phyloP scores from a whole-genome alignment of 2,797 vertebrate species.

The Micropoecilia bifurca region DNA sequence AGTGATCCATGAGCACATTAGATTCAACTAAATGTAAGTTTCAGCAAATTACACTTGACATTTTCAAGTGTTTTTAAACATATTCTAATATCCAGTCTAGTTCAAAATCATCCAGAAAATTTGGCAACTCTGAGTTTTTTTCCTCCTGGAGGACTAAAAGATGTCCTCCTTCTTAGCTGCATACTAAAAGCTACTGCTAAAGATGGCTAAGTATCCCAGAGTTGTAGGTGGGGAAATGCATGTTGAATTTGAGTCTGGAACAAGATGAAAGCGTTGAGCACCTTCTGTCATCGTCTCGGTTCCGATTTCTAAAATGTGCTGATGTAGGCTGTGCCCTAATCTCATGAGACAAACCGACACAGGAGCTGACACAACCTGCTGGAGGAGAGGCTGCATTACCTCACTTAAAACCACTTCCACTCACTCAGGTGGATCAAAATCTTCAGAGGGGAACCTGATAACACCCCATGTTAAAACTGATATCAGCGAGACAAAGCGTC shows the following conservation, averaged over 20 bases:
- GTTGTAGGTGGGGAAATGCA: not conserved
- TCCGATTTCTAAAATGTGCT: not conserved
- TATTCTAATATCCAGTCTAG: not conserved
- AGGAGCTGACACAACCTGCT: not conserved
- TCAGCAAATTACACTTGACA: not conserved
- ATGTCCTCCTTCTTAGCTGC: too few species aligned
- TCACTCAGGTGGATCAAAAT: not conserved
- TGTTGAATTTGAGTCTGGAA: not conserved
- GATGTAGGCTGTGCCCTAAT: not conserved
- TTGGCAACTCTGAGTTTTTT: too few species aligned
- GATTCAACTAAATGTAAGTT: not conserved
- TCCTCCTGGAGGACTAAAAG: too few species aligned
- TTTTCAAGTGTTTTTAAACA: not conserved
- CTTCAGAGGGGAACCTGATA: not conserved
- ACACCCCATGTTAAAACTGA: not conserved
- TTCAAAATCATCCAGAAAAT: not conserved
- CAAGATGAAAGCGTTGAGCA: not conserved
- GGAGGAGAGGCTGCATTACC: not conserved
- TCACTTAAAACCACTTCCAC: constrained; percentile 1
- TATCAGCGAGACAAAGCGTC: constrained; percentile 5
- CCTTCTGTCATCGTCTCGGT: not conserved
- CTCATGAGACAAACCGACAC: not conserved
- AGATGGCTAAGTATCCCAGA: not conserved
- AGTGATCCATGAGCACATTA: not conserved
- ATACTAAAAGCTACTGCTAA: too few species aligned